Conservation (phyloP, 2,888 invertebrate genomes). For the Nudaria mundana region DNA sequence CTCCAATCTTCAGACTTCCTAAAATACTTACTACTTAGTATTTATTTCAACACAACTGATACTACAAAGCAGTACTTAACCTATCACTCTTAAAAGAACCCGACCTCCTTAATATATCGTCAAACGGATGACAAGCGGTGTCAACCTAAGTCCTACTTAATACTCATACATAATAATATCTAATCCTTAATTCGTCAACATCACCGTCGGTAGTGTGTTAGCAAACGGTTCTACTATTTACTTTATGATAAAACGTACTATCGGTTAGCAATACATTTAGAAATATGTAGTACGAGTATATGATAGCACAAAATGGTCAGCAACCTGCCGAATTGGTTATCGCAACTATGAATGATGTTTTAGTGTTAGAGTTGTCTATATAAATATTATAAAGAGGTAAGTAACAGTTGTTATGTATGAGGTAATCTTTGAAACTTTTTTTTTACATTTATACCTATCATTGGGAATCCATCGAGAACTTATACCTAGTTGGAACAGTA, state of each 20-base stretch:
- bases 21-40: neutral
- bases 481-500: no score
- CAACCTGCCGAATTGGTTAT: conserved; percentile 29
- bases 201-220: conserved; percentile 19
- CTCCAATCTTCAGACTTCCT: no score
- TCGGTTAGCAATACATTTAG: conserved; percentile 14
- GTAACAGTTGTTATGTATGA: no score
- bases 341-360: conserved; percentile 3
- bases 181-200: conserved; percentile 10
- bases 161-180: conserved; percentile 9
- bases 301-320: conserved; percentile 12
- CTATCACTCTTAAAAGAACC: conserved; percentile 1
- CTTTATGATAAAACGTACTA: conserved; percentile 23
- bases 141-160: conserved; percentile 3
- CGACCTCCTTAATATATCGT: neutral
- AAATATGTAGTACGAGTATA: no score
- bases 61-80: neutral
- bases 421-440: no score
- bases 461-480: no score
- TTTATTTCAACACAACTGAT: no score
- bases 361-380: neutral
- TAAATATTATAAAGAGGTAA: no score
- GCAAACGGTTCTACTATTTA: conserved; percentile 28
- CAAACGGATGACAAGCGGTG: neutral
- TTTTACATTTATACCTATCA: no score